Evolutionary conservation across 2,888 invertebrate genomes (phyloP), one percentile per base, ranked within the genome.

Genomic region (Geotrupes spiniger): DNA sequence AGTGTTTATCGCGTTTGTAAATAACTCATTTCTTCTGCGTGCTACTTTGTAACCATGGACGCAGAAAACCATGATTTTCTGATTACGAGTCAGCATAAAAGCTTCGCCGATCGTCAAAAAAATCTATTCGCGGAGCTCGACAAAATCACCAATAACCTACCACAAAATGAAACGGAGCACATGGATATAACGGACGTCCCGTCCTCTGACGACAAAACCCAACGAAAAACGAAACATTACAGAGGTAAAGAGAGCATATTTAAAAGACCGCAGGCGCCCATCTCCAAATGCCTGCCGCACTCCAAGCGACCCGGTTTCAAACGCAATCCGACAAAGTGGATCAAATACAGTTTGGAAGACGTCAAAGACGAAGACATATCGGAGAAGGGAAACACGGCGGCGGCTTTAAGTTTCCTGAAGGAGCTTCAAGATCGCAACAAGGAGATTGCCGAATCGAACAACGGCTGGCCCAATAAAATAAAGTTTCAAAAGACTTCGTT

Each of bases 271-370:
- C 83, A 84, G 61, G 78, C 82, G 11, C 84, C 85, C 2, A 76
- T 83, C 41, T 69, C 72, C 0, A 76, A 79, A 51, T 82, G 82
- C 59, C 70, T 82, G 26, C 77, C 78, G 38, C 71, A 75, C 1
- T 67, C 75, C 5, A 68, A 65, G 39, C 65, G 72, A 2, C 79
- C 79, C 29, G 78, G 77, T 57, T 80, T 81, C 63, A 78, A 84
- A 62, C 80, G 80, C 54, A 84, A 91, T 72, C 92, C 92, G 9
- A 81, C 87, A 51, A 89, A 87, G 65, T 92, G 89, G 88, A 83
- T 80, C 8, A 87, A 84, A 63, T 92, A 93, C 63, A 83, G 84
- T 10, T 70, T 93, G 11, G 84, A 82, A 16, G 89, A 92, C 78
- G 89, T 91, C 2, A 77, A 78, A 4, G 78, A 77, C 47, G 82